Percentiles rank a stretch among this genome's conserved stretches.
phyloP scores from a whole-genome alignment of 2,888 invertebrate species.

The Glaucopsyche alexis region DNA sequence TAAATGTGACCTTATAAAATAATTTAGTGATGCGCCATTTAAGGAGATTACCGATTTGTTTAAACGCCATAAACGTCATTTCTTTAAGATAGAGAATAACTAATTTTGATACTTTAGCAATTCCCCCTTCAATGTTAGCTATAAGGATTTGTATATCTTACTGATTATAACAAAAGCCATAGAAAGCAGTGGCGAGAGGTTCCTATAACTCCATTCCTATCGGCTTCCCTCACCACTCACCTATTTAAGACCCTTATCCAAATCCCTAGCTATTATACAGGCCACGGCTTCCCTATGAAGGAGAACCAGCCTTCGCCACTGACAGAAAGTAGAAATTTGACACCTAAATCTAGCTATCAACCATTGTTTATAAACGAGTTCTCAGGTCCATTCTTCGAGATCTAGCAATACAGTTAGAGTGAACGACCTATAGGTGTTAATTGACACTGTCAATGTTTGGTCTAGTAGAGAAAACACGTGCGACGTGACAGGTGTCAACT shows the following conservation, averaged over 20 bases:
- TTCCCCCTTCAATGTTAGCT: no score
- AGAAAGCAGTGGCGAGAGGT: no score
- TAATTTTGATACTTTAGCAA: background rate
- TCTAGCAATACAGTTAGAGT: constrained; percentile 18
- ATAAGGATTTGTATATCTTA: background rate
- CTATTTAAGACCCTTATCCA: no score
- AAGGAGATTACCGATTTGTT: background rate
- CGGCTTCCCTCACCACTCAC: no score
- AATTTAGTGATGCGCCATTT: constrained; percentile 3
- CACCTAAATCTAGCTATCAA: background rate
- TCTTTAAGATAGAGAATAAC: background rate
- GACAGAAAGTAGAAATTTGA: background rate
- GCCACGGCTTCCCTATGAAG: no score
- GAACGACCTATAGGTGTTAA: constrained; percentile 1
- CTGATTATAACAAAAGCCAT: no score
- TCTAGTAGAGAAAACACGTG: background rate
- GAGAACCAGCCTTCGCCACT: no score
- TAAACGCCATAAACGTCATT: background rate
- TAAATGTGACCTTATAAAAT: background rate
- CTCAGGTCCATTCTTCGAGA: background rate
- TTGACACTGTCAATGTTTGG: constrained; percentile 5
- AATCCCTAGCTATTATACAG: no score
- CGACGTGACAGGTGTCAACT: background rate
- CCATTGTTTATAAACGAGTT: background rate
- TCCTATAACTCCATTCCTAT: no score